A percentile compares a stretch with the other conserved stretches of the same genome.
Evolutionary conservation across 1,140 invertebrate genomes (phyloP).

Genomic region (Paralvinella palmiformis): DNA sequence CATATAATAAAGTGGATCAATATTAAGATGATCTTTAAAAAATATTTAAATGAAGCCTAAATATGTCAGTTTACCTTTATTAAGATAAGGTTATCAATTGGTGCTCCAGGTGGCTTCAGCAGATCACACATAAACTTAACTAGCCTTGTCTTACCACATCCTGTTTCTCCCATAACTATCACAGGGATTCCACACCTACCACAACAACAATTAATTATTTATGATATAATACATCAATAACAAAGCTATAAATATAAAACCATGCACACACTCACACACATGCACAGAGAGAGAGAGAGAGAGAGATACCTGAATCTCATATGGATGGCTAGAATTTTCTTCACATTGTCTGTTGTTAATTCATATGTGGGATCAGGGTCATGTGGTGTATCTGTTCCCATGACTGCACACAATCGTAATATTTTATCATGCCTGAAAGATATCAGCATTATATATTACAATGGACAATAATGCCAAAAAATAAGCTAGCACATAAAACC

Average conservation of each 20-base stretch:
- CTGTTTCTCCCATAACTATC: slow-evolving; percentile 47
- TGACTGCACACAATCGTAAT: slow-evolving; percentile 29
- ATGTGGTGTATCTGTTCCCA: slow-evolving; percentile 28
- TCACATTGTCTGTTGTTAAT: slow-evolving; percentile 41
- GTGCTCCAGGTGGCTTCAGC: slow-evolving; percentile 23
- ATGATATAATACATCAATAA: neutral
- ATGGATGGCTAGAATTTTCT: slow-evolving; percentile 45
- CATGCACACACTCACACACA: no score
- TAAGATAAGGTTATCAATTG: slow-evolving; percentile 36
- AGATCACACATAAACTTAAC: slow-evolving; percentile 41
- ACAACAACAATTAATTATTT: neutral
- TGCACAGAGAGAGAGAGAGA: no score
- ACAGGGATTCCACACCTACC: slow-evolving; percentile 43
- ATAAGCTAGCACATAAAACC: no score
- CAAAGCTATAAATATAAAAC: neutral
- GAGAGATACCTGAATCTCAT: slow-evolving; percentile 39
- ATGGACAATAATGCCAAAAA: no score
- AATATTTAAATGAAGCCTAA: neutral
- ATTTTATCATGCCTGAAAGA: slow-evolving; percentile 20
- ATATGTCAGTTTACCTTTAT: slow-evolving; percentile 33
- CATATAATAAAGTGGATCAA: neutral
- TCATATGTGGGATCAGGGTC: slow-evolving; percentile 41
- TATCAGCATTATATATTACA: no score
- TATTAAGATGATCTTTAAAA: neutral
- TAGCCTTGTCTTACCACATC: slow-evolving; percentile 44